These are phyloP conservation scores for Drosophila setosimentum DNA, from an alignment of 2,888 invertebrate genomes.

Conservation along the genomic window DNA sequence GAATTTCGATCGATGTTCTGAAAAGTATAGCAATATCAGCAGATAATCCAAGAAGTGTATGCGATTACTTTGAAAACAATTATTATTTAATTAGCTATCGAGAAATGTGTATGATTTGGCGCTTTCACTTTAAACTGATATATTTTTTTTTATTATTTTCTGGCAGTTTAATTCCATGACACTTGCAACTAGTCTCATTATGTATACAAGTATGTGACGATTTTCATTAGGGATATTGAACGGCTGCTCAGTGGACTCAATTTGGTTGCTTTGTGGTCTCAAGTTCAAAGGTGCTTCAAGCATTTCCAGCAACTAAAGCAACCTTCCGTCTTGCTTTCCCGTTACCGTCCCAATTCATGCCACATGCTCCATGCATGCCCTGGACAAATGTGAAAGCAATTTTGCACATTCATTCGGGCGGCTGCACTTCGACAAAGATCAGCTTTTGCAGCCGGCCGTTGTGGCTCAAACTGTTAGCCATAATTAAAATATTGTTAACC, in stretches of 20 bases:
- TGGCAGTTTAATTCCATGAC: neutral
- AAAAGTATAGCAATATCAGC: neutral
- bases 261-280: neutral
- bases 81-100: neutral
- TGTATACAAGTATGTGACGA: neutral
- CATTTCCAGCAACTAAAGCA: neutral
- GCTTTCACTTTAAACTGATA: neutral
- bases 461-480: conserved; percentile 52
- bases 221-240: neutral
- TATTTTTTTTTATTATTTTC: neutral
- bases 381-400: conserved; percentile 54
- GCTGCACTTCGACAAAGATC: conserved; percentile 60
- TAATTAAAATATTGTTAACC: conserved; percentile 82
- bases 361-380: neutral
- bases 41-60: too few relatives aligned
- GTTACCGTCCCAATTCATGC: neutral
- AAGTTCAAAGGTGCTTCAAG: conserved; percentile 20
- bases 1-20: neutral
- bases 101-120: neutral
- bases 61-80: too few relatives aligned
- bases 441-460: conserved; percentile 34
- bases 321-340: neutral
- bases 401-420: conserved; percentile 25
- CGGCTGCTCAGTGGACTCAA: neutral
- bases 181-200: neutral